These are phyloP conservation scores for Cantharis rustica DNA, from an alignment of 2,888 invertebrate species.

Conservation along the genomic window DNA sequence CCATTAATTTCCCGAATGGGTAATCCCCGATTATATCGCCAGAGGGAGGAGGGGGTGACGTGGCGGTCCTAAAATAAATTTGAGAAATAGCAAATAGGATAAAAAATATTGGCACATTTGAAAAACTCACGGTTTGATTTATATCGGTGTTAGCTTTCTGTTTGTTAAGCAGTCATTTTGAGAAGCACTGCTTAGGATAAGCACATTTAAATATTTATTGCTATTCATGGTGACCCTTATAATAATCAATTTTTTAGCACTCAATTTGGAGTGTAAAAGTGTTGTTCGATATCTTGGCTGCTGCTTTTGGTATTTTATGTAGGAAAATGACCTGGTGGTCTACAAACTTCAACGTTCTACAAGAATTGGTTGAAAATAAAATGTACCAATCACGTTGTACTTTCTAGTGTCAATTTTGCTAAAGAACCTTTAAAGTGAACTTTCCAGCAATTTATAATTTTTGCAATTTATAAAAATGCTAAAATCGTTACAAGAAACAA, in stretches of 20 bases:
- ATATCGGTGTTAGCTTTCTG: not conserved
- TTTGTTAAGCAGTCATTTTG: not conserved
- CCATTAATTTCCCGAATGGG: too few relatives aligned
- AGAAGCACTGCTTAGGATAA: not conserved
- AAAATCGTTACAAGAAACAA: not conserved
- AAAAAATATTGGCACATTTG: not conserved
- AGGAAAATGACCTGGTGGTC: not conserved
- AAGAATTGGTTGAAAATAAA: not conserved
- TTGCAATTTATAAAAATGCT: not conserved
- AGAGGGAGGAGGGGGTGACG: too few relatives aligned
- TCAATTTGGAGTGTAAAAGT: not conserved
- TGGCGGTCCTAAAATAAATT: too few relatives aligned
- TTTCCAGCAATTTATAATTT: not conserved
- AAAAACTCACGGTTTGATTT: not conserved
- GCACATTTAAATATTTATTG: not conserved
- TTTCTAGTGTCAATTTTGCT: not conserved
- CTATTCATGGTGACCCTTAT: not conserved
- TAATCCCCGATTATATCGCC: too few relatives aligned
- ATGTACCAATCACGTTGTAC: not conserved
- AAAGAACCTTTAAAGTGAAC: not conserved
- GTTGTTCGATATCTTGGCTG: not conserved
- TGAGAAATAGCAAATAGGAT: too few relatives aligned
- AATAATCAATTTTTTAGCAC: not conserved
- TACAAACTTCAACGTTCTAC: not conserved
- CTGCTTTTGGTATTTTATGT: not conserved